Percentiles rank a stretch among this genome's conserved stretches.
Evolutionary conservation across 2,888 invertebrate species (phyloP).

Genomic region (Lamellibrachia columna): DNA sequence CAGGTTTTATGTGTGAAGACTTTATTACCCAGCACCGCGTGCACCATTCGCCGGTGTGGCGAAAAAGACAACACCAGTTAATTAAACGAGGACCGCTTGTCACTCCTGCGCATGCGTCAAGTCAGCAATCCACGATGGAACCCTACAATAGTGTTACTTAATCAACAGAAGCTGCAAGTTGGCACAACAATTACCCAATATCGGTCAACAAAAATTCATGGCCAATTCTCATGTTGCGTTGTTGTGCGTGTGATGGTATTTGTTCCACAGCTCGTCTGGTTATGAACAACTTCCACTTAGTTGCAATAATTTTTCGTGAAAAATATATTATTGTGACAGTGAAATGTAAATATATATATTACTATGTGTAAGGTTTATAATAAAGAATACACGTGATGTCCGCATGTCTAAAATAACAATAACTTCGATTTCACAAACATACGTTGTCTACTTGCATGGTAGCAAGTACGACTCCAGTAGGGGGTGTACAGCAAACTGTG

Average conservation of each 20-base stretch:
- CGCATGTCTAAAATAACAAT: not conserved
- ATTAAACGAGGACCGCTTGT: not conserved
- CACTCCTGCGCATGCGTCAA: not conserved
- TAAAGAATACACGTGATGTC: not conserved
- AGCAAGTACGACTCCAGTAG: too few species aligned
- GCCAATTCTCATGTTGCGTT: too few species aligned
- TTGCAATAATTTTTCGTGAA: not conserved
- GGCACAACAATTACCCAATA: too few species aligned
- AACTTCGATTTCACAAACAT: not conserved
- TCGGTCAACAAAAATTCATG: too few species aligned
- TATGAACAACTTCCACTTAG: not conserved
- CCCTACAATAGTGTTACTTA: too few species aligned
- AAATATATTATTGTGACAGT: not conserved
- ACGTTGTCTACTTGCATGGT: too few species aligned
- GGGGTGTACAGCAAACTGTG: too few species aligned
- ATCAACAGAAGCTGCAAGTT: too few species aligned
- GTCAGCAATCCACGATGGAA: not conserved
- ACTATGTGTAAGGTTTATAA: not conserved
- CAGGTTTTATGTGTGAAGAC: not conserved
- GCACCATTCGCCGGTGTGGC: not conserved
- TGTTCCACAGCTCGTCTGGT: not conserved
- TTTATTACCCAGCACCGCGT: not conserved
- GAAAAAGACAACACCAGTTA: not conserved
- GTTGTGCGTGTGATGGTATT: too few species aligned
- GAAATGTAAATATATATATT: slow-evolving; percentile 7